Base-by-base conservation (phyloP, 2,888 invertebrate species). In the Stegana nigrithorax region DNA sequence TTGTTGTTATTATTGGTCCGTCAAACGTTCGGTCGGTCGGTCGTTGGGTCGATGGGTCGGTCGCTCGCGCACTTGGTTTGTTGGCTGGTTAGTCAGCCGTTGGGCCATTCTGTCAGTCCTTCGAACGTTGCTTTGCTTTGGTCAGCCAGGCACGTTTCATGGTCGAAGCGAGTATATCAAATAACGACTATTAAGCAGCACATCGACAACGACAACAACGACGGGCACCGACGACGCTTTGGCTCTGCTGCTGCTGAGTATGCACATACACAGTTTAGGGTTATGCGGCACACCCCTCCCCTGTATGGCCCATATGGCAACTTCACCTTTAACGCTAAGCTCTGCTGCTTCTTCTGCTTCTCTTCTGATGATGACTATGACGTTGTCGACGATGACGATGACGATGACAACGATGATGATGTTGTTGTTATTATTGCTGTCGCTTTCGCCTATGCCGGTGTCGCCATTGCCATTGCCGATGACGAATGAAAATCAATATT, bases 401-500 rank as follows among this genome's bases (percentile, higher is more conserved):
- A 25, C 62, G 64, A 50, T 67, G 66, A 60, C 61, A 65, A 29
- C 64, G 67, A 60, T 66, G 66, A 57, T 67, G 65, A 62, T 70
- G 68, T 63, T 70, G 70, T 63, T 68, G 72, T 66, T 70, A 70
- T 55, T 71, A 71, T 56, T 66, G 71, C 66, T 67, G 73, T 59
- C 63, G 67, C 58, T 63, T 64, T 55, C 68, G 73, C 58, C 65
- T 63, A 23, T 25, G 61, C 32, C 66, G 65, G 65, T 63, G 67
- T 60, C 69, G 69, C 47, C 67, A 75, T 21, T 23, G 29, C 39
- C 19, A 42, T 26, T 19, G 53, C 61, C 78, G 77, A 75, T 81
- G 81, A 80, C 80, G 81, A 78, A 75, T 80, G 81, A 83, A 82
- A 82, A 82, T 83, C 83, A 82, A 82, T 82, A 82, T 82, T 82